Percentiles rank a stretch among this genome's conserved stretches.
Evolutionary conservation across 2,888 invertebrate species (phyloP).

Genomic region (Mimachlamys varia): DNA sequence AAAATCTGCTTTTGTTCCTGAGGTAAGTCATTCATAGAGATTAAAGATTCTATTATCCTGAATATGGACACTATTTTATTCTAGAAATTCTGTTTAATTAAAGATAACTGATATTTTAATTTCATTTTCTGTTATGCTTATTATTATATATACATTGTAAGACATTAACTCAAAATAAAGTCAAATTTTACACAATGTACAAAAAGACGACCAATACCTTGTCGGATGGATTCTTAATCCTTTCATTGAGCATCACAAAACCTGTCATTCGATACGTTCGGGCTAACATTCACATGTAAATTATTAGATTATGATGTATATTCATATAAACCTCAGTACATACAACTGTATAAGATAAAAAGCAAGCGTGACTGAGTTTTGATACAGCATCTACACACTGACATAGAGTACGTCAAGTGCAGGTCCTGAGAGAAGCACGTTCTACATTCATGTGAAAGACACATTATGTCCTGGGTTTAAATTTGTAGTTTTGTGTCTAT

Average conservation of each 20-base stretch:
- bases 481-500: neutral
- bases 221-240: neutral
- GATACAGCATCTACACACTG: neutral
- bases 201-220: no score
- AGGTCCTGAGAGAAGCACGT: neutral
- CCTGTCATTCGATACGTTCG: neutral
- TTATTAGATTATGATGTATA: neutral
- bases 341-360: neutral
- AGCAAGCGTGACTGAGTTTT: neutral
- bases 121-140: no score
- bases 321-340: neutral
- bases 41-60: neutral
- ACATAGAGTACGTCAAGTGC: neutral
- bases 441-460: neutral
- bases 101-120: neutral
- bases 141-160: no score
- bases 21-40: neutral
- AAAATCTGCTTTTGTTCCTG: neutral
- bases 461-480: neutral
- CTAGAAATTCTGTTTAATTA: neutral
- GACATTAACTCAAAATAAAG: no score
- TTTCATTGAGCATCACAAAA: neutral
- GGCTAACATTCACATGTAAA: neutral
- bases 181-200: no score
- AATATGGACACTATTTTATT: neutral